These are phyloP conservation scores for Natator depressus DNA, from an alignment of 2,113 vertebrate species.

Conservation along the genomic window DNA sequence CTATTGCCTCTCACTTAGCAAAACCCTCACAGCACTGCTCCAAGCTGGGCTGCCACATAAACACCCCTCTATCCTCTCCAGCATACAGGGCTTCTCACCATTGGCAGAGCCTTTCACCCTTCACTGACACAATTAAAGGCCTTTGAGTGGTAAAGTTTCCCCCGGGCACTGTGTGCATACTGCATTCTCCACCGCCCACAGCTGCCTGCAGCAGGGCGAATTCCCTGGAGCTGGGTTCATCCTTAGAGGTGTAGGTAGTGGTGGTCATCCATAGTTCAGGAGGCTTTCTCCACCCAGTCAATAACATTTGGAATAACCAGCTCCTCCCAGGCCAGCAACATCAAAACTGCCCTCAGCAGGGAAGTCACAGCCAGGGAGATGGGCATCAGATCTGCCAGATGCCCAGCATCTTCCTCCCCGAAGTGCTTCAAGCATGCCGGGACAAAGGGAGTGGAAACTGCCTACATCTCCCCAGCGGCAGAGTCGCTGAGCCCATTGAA, in stretches of 20 bases:
- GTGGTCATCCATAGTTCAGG: neutral
- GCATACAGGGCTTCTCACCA: no score
- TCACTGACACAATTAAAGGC: no score
- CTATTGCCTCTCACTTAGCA: neutral
- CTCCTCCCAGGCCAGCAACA: neutral
- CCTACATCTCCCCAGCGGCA: neutral
- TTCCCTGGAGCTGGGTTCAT: neutral
- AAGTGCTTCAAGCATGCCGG: neutral
- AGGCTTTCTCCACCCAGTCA: neutral
- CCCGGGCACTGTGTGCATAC: neutral
- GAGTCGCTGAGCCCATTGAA: rapidly evolving
- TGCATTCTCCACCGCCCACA: neutral
- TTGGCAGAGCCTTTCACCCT: no score
- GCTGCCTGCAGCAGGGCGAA: neutral
- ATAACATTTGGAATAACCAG: neutral
- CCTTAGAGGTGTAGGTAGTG: neutral
- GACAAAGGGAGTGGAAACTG: neutral
- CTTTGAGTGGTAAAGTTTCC: neutral
- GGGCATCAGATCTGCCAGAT: neutral
- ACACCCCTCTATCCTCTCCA: no score
- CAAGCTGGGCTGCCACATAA: no score
- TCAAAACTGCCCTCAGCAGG: no score
- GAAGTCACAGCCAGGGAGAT: neutral
- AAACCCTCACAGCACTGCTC: no score
- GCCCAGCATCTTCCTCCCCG: neutral